These are phyloP conservation scores for Philopotamus ludificatus DNA, from an alignment of 1,140 invertebrate genomes.

Conservation along the genomic window DNA sequence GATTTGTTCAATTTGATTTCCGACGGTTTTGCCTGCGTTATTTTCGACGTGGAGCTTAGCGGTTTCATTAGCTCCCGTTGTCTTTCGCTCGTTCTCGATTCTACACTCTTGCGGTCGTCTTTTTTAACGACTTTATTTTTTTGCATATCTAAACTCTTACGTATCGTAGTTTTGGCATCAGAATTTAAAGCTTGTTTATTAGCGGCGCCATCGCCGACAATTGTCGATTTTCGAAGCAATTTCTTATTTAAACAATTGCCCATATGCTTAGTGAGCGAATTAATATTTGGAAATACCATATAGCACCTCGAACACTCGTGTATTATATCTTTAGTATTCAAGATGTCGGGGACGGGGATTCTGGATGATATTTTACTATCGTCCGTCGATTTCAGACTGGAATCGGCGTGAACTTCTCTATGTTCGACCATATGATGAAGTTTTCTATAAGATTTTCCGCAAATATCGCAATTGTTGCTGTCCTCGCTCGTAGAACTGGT, in stretches of 20 bases:
- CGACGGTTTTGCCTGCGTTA: neutral
- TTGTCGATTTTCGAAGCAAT: conserved; percentile 12
- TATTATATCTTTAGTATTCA: conserved; percentile 55
- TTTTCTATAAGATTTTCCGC: conserved; percentile 38
- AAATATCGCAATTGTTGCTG: conserved; percentile 34
- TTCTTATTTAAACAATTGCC: conserved; percentile 52
- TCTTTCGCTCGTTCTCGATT: neutral
- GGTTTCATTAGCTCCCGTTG: conserved; percentile 7
- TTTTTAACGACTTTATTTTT: neutral
- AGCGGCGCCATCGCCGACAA: neutral
- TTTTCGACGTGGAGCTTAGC: neutral
- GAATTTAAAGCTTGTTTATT: neutral
- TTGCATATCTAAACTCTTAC: neutral
- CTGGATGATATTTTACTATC: conserved; percentile 45
- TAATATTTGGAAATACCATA: conserved; percentile 56
- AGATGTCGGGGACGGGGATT: conserved; percentile 46
- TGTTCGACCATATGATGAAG: conserved; percentile 41
- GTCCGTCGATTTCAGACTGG: conserved; percentile 46
- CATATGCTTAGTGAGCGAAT: conserved; percentile 53
- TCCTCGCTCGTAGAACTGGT: conserved; percentile 36
- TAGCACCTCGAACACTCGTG: conserved; percentile 56
- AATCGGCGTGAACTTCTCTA: conserved; percentile 53
- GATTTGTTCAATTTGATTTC: neutral
- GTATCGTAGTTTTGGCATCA: neutral
- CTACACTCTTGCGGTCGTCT: neutral